phyloP scores from a whole-genome alignment of 1,140 invertebrate species.

The Drosophila guanche region DNA sequence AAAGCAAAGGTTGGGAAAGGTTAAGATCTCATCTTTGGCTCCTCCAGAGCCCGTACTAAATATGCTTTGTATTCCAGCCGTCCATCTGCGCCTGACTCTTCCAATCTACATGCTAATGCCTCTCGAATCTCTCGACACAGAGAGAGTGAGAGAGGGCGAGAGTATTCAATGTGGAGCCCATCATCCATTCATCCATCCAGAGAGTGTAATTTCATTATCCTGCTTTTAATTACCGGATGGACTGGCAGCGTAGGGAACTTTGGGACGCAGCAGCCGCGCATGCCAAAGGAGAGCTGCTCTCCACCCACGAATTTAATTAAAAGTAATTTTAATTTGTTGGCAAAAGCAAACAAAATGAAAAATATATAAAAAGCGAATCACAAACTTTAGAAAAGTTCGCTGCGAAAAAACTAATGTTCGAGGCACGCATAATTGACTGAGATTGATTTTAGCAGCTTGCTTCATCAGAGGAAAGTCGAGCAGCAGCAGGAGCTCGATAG shows the following conservation, averaged over 20 bases:
- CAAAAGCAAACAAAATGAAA: constrained; percentile 6
- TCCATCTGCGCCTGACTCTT: no score
- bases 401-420: neutral
- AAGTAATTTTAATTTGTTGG: constrained; percentile 38
- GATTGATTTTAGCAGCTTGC: constrained; percentile 57
- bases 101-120: no score
- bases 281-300: neutral
- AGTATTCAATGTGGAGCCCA: constrained; percentile 5
- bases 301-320: constrained; percentile 55
- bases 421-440: constrained; percentile 60
- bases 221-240: constrained; percentile 29
- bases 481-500: constrained; percentile 2
- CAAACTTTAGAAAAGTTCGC: constrained; percentile 10
- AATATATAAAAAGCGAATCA: constrained; percentile 10
- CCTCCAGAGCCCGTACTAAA: no score
- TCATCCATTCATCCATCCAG: neutral
- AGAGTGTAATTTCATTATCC: constrained; percentile 9
- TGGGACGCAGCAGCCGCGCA: constrained; percentile 1
- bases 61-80: no score
- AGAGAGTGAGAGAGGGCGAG: neutral
- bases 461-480: no score
- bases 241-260: constrained; percentile 9
- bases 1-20: no score
- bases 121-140: no score
- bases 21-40: no score